These are phyloP conservation scores for Drosophila auraria DNA, from an alignment of 1,140 invertebrate species.

Conservation along the genomic window DNA sequence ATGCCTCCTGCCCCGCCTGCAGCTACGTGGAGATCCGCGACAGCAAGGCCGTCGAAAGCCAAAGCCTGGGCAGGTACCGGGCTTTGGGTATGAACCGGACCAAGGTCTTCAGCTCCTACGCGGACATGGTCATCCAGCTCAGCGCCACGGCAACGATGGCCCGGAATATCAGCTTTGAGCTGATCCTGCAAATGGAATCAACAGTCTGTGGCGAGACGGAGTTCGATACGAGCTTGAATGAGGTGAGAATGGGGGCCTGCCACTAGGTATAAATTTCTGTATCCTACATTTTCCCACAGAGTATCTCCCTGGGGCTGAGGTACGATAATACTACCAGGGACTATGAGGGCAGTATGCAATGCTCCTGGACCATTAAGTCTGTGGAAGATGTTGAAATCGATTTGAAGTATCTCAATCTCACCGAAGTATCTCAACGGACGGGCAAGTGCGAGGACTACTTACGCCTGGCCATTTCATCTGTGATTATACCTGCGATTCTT, in stretches of 20 bases:
- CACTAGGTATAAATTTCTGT: background rate
- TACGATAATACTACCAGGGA: slow-evolving; percentile 14
- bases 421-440: slow-evolving; percentile 50
- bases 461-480: slow-evolving; percentile 5
- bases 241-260: slow-evolving; percentile 13
- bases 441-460: slow-evolving; percentile 72
- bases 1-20: slow-evolving; percentile 73
- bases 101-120: slow-evolving; percentile 86
- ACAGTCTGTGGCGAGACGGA: slow-evolving; percentile 84
- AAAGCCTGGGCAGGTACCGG: slow-evolving; percentile 88
- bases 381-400: slow-evolving; percentile 30
- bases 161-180: slow-evolving; percentile 86
- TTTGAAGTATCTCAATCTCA: slow-evolving; percentile 45
- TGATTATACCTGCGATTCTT: slow-evolving; percentile 6
- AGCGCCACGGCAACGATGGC: slow-evolving; percentile 86
- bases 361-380: slow-evolving; percentile 51
- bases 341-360: slow-evolving; percentile 53
- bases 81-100: slow-evolving; percentile 85
- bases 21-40: slow-evolving; percentile 90
- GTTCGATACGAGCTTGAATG: slow-evolving; percentile 19
- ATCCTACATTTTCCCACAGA: slow-evolving; percentile 11
- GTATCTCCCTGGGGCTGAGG: slow-evolving; percentile 14
- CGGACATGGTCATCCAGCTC: slow-evolving; percentile 87
- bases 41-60: slow-evolving; percentile 87
- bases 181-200: slow-evolving; percentile 85